A percentile compares a stretch with the other conserved stretches of the same genome.
Conservation (phyloP, 2,797 vertebrate genomes). For the Oreochromis mossambicus region DNA sequence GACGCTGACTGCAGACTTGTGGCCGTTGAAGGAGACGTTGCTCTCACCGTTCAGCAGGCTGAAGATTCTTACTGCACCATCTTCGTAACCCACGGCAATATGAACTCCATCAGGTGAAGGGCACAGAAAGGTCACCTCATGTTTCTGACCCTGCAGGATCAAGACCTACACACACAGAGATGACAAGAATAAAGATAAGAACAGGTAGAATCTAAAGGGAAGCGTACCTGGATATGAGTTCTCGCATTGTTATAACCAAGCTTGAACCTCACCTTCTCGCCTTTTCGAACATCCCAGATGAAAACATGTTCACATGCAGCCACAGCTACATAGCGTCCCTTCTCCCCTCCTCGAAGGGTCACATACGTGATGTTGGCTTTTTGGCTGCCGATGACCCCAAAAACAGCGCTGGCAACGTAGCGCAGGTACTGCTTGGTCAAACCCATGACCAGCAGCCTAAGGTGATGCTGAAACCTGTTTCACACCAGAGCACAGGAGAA, state of each 20-base stretch:
- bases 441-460: conserved; percentile 77
- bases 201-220: background rate
- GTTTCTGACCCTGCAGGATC: conserved; percentile 89
- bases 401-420: conserved; percentile 84
- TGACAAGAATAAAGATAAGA: background rate
- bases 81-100: conserved; percentile 92
- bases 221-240: fast-evolving
- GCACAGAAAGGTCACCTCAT: conserved; percentile 88
- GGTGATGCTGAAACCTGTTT: background rate
- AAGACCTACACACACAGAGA: conserved; percentile 76
- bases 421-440: conserved; percentile 96
- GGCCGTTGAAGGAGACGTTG: conserved; percentile 90
- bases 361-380: conserved; percentile 85
- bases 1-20: conserved; percentile 86
- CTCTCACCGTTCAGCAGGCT: conserved; percentile 87
- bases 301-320: conserved; percentile 95
- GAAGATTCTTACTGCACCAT: conserved; percentile 88
- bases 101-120: conserved; percentile 89
- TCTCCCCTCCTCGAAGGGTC: conserved; percentile 85
- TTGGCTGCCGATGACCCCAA: conserved; percentile 88
- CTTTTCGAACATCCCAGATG: conserved; percentile 93
- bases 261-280: conserved; percentile 85
- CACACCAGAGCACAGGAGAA: background rate
- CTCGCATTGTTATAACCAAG: fast-evolving
- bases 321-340: conserved; percentile 86